Percentiles rank a stretch among this genome's conserved stretches.
These are phyloP conservation scores for Eublepharis macularius DNA, from an alignment of 2,113 vertebrate species.

Conservation along the genomic window DNA sequence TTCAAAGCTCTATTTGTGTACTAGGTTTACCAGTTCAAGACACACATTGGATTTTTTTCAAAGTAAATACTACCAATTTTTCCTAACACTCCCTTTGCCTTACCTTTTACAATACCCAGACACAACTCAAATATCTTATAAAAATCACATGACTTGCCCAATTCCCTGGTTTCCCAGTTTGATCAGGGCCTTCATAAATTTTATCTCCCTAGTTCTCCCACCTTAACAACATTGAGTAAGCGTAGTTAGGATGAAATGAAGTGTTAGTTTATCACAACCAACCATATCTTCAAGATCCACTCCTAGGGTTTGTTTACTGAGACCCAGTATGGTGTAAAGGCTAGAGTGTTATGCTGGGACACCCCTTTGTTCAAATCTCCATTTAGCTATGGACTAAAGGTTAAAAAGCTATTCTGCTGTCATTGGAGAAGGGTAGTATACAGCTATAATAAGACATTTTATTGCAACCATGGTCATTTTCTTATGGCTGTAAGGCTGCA, in stretches of 20 bases:
- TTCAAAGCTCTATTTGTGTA: not conserved
- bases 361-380: not conserved
- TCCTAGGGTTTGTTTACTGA: not conserved
- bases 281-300: not conserved
- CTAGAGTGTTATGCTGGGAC: slow-evolving; percentile 7
- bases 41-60: not conserved
- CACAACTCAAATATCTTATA: too few relatives aligned
- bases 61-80: too few relatives aligned
- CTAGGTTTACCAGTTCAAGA: not conserved
- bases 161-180: too few relatives aligned
- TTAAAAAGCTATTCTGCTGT: not conserved
- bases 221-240: too few relatives aligned
- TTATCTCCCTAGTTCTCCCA: too few relatives aligned
- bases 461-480: not conserved
- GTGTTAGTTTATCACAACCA: not conserved
- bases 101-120: too few relatives aligned
- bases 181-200: too few relatives aligned
- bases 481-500: too few relatives aligned
- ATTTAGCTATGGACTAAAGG: too few relatives aligned
- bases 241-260: not conserved
- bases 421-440: not conserved
- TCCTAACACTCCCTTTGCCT: too few relatives aligned
- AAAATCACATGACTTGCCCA: too few relatives aligned
- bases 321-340: too few relatives aligned
- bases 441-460: not conserved